Evolutionary conservation across 2,888 invertebrate species (phyloP).

Genomic region (Teinopalpus imperialis): DNA sequence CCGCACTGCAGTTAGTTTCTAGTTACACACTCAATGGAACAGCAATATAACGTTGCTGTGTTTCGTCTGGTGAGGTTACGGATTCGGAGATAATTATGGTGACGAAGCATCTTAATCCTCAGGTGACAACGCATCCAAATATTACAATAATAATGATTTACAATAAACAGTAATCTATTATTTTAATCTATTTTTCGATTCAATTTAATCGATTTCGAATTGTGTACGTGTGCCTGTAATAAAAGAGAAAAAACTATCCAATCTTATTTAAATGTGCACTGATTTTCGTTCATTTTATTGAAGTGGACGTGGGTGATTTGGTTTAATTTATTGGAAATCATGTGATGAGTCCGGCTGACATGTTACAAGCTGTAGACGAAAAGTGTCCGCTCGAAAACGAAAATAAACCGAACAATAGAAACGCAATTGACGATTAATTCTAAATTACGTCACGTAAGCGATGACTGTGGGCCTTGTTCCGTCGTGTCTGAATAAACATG

Average conservation of each 20-base stretch:
- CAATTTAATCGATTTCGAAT: constrained; percentile 9
- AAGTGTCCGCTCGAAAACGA: constrained; percentile 28
- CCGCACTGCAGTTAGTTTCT: no score
- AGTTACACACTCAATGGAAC: no score
- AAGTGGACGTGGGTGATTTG: background rate
- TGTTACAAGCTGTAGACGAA: constrained; percentile 4
- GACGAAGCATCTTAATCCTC: no score
- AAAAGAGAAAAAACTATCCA: background rate
- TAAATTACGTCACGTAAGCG: constrained; percentile 60
- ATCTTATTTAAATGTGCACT: background rate
- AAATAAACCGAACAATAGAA: constrained; percentile 42
- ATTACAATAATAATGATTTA: no score
- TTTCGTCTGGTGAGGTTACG: no score
- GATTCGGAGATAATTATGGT: no score
- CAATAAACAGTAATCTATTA: no score
- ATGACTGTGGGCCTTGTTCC: constrained; percentile 50
- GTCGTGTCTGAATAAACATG: constrained; percentile 56
- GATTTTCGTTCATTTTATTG: background rate
- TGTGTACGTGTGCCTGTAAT: background rate
- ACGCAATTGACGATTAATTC: constrained; percentile 48
- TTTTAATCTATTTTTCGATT: no score
- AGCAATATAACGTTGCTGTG: no score
- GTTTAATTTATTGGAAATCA: constrained; percentile 1
- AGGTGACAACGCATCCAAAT: no score
- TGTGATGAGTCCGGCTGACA: constrained; percentile 1